A percentile compares a stretch with the other conserved stretches of the same genome.
phyloP scores from a whole-genome alignment of 2,888 invertebrate species.

The Patella caerulea region DNA sequence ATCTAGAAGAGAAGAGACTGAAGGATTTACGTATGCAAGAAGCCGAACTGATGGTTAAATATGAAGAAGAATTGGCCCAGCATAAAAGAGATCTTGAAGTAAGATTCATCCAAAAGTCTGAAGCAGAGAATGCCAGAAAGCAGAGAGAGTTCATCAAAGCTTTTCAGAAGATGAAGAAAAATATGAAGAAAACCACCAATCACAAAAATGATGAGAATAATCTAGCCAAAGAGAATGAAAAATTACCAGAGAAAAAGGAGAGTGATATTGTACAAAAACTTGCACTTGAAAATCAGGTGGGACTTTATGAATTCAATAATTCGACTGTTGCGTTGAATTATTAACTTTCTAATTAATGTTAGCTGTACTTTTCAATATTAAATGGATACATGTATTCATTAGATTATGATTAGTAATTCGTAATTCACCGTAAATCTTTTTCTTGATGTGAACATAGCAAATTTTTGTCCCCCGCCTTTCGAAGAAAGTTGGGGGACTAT shows the following conservation, averaged over 20 bases:
- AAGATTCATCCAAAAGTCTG: constrained; percentile 46
- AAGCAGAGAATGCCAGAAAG: constrained; percentile 51
- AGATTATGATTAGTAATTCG: no score
- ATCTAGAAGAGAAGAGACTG: constrained; percentile 44
- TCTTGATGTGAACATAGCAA: no score
- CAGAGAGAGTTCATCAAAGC: constrained; percentile 61
- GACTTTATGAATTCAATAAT: neutral
- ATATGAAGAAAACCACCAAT: constrained; percentile 16
- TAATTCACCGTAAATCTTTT: no score
- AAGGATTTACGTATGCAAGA: constrained; percentile 50
- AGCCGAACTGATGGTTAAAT: constrained; percentile 45
- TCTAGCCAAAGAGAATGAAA: no score
- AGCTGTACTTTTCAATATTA: no score
- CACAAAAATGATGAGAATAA: no score
- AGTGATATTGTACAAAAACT: constrained; percentile 44
- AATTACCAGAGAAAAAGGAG: constrained; percentile 12
- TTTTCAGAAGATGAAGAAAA: constrained; percentile 55
- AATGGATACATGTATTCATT: no score
- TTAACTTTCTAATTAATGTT: no score
- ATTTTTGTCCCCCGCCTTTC: no score
- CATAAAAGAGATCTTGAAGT: constrained; percentile 48
- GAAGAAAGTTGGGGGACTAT: no score
- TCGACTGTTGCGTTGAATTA: no score
- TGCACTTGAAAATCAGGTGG: constrained; percentile 55
- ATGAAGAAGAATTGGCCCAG: constrained; percentile 45